Evolutionary conservation across 2,113 vertebrate genomes (phyloP).

Genomic region (Porphyrio hochstetteri): DNA sequence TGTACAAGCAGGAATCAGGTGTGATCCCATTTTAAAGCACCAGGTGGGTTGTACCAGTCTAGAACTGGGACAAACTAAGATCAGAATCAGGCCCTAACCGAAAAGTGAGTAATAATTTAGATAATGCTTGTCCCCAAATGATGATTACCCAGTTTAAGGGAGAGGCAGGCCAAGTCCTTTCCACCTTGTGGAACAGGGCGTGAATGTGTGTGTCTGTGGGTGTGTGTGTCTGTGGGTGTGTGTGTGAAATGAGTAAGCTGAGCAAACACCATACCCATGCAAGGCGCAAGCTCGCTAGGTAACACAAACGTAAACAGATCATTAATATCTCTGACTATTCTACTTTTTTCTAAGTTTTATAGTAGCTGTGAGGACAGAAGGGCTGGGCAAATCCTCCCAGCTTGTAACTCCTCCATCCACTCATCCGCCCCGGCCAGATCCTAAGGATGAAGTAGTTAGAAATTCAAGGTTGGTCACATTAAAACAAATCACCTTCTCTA

Average conservation of each 20-base stretch:
- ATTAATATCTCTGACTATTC: not conserved
- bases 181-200: conserved; percentile 45
- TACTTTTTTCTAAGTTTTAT: not conserved
- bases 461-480: not conserved
- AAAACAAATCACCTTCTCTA: not conserved
- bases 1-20: not conserved
- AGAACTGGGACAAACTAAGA: conserved; percentile 5
- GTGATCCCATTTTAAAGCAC: not conserved
- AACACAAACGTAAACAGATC: not conserved
- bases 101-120: conserved; percentile 37
- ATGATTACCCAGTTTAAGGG: conserved; percentile 33
- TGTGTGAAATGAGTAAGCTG: conserved; percentile 42
- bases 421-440: not conserved
- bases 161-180: conserved; percentile 51
- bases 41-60: not conserved
- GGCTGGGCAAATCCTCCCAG: not conserved
- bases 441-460: not conserved
- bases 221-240: conserved; percentile 40
- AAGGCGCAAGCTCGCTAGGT: conserved; percentile 1
- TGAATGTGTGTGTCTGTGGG: conserved; percentile 32
- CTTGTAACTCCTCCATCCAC: not conserved
- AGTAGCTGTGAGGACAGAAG: not conserved
- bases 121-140: conserved; percentile 45
- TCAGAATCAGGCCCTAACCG: not conserved
- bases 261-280: conserved; percentile 41